Evolutionary conservation across 2,113 vertebrate genomes (phyloP), one percentile per base, ranked within the genome.

Genomic region (Apteryx owenii): DNA sequence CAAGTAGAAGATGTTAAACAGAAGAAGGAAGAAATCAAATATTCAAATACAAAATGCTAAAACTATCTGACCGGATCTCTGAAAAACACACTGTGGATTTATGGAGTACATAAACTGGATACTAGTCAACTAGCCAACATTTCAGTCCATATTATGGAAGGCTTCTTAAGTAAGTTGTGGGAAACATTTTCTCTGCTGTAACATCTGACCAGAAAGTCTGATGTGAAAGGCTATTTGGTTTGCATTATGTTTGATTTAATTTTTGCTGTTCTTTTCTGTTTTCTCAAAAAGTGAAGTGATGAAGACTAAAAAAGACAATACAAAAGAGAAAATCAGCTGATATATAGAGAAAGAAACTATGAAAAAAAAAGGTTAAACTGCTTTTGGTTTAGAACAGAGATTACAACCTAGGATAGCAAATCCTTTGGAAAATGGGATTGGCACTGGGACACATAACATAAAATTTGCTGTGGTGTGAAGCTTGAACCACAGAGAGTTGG

Each of bases 371-470:
- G 42, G 6, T 17, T 48, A 26, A 75, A 54, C 3, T 46, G 68
- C 20, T 7, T 40, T 33, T 53, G 29, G 22, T 19, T 64, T 31
- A n/a, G 29, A 50, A 29, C 10, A 28, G 23, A 14, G 3, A 15
- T 5, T 33, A 7, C 7, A 81, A 23, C 46, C n/a, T 25, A 5
- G 33, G 1, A 61, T 17, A 15, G 19, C 7, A 2, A 0, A 29
- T 61, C 65, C 31, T 15, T 42, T 40, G 33, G 36, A 73, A 66
- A 46, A 73, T 20, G 36, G 80, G 17, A 44, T 21, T 18, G 38
- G 14, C 29, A 17, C 12, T 38, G 13, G 10, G 7, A 23, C n/a
- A n/a, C 25, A 17, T 46, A 81, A 13, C 22, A 29, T 22, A 21
- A 46, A 46, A 46, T 46, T 46, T 46, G 16, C 44, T 46, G 44